Evolutionary conservation across 2,113 vertebrate species (phyloP), one percentile per base, ranked within the genome.

Genomic region (Equus quagga): DNA sequence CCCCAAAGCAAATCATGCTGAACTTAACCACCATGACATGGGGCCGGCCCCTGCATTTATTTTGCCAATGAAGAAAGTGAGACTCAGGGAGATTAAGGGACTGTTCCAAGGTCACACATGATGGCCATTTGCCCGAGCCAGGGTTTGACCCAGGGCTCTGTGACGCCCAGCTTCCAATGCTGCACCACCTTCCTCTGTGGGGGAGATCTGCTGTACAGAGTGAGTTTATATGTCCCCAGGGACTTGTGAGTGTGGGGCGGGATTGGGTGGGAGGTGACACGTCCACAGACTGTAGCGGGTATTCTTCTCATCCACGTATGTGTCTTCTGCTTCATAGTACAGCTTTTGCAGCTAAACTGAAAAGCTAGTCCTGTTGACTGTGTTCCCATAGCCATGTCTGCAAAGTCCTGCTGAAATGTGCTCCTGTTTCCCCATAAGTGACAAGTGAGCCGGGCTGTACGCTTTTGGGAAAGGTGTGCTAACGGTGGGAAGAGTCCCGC

Each of bases 201-300:
- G 49, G 56, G 10, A 54, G 14, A 7, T 18, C 8, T 49, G 23
- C 19, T 10, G 8, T 14, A 8, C 19, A 18, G 31, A n/a, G 15
- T 31, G n/a, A 11, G 5, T 44, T 51, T 12, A 26, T 12, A 14
- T 10, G 23, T 54, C 36, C 18, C 62, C 58, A 28, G 62, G 15
- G 58, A 49, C 84, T n/a, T 6, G 24, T 6, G 33, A 21, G 21
- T 5, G n/a, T n/a, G 56, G 46, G 3, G 36, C 12, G 46, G 12
- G 23, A 31, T n/a, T 69, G 21, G 15, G 19, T 8, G 83, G 49
- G 2, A 49, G n/a, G 92, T 10, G 58, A 44, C 0, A 0, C 6
- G 12, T 58, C 26, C 2, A 3, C 15, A 49, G 17, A 17, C 7
- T 41, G 6, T 54, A 10, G 64, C 1, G 0, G 21, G 9, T 1